Percentiles rank a stretch among this genome's conserved stretches.
Evolutionary conservation across 2,113 vertebrate species (phyloP).

Genomic region (Passer domesticus): DNA sequence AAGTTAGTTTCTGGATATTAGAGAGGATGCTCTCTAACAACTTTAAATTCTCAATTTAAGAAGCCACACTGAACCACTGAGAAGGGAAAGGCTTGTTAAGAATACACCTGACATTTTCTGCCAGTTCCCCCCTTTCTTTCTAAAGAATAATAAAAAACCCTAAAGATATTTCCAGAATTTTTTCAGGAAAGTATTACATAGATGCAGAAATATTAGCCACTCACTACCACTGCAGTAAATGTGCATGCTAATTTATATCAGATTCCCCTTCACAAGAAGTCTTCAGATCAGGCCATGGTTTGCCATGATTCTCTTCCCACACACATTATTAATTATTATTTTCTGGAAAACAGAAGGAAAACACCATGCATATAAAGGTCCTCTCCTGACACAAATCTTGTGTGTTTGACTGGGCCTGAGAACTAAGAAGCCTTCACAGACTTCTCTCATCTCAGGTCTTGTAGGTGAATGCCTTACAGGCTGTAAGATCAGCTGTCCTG

Average conservation of each 20-base stretch:
- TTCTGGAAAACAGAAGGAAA: not conserved
- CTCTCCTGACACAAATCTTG: not conserved
- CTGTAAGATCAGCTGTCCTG: not conserved
- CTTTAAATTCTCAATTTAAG: not conserved
- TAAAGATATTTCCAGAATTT: not conserved
- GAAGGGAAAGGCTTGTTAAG: not conserved
- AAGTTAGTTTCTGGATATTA: not conserved
- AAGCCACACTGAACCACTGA: not conserved
- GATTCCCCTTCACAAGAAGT: not conserved
- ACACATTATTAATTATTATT: not conserved
- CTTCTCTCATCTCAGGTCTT: not conserved
- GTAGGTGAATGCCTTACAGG: not conserved
- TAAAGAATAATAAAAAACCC: not conserved
- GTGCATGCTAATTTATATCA: not conserved
- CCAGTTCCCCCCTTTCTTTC: rapidly evolving
- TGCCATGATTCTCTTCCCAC: not conserved
- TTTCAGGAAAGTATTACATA: not conserved
- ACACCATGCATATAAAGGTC: not conserved
- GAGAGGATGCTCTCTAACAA: not conserved
- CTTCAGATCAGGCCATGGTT: not conserved
- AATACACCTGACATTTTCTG: not conserved
- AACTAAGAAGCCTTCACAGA: not conserved
- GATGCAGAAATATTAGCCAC: not conserved
- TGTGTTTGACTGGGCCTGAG: not conserved
- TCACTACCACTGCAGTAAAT: not conserved